phyloP scores from a whole-genome alignment of 2,113 vertebrate genomes.

The Anoura caudifer region DNA sequence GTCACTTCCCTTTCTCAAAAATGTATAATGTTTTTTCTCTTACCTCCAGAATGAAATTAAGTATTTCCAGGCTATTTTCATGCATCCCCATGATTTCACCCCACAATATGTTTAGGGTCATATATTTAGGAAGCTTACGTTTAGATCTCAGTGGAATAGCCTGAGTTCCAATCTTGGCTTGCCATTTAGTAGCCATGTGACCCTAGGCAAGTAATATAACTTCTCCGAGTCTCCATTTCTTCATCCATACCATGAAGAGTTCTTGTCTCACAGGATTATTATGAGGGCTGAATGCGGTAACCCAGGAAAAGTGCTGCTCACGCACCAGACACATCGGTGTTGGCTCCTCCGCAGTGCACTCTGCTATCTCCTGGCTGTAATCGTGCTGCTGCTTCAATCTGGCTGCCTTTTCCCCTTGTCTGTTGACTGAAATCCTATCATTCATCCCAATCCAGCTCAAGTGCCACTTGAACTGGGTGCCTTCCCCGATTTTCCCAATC shows the following conservation, averaged over 20 bases:
- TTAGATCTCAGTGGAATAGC: neutral
- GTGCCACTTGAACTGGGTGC: neutral
- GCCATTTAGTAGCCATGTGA: neutral
- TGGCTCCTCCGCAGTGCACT: fast-evolving
- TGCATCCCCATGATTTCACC: neutral
- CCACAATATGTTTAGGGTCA: neutral
- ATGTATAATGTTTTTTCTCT: neutral
- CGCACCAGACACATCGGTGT: fast-evolving
- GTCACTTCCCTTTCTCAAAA: neutral
- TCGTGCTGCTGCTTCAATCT: fast-evolving
- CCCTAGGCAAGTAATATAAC: neutral
- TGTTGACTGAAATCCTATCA: neutral
- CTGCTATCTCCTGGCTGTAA: neutral
- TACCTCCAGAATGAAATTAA: neutral
- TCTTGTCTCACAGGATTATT: neutral
- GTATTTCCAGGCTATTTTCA: neutral
- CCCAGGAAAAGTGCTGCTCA: neutral
- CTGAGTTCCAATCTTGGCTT: neutral
- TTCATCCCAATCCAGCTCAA: neutral
- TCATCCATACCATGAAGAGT: neutral
- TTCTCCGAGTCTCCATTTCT: neutral
- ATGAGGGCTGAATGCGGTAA: fast-evolving
- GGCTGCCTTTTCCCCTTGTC: neutral
- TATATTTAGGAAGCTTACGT: neutral
- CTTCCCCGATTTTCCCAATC: neutral